A percentile compares a stretch with the other conserved stretches of the same genome.
Conservation (phyloP, 2,797 vertebrate species). For the Mus caroli region DNA sequence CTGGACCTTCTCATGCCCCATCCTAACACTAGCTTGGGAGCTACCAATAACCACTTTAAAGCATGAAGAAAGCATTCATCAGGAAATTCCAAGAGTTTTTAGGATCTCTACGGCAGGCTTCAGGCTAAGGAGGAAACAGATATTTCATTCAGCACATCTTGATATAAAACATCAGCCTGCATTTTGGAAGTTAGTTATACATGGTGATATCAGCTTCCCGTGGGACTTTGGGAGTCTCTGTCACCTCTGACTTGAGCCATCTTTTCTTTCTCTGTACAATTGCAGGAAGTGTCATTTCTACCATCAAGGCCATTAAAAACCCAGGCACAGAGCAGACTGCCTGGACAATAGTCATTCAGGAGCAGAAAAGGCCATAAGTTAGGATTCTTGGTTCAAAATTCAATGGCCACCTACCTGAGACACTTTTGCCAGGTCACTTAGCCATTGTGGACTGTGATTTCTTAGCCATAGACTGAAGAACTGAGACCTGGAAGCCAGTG, state of each 20-base stretch:
- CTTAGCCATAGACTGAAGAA: background rate
- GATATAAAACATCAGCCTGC: background rate
- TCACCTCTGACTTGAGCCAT: background rate
- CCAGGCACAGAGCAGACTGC: background rate
- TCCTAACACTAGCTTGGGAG: background rate
- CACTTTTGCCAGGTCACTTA: background rate
- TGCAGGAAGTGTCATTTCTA: background rate
- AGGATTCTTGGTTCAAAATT: background rate
- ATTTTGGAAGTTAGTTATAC: background rate
- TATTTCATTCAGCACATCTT: background rate
- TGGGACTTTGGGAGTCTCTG: background rate
- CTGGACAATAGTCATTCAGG: background rate
- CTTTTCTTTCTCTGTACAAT: background rate
- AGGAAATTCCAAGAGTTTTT: background rate
- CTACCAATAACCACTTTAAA: background rate
- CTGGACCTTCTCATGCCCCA: background rate
- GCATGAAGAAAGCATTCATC: background rate
- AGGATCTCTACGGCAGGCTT: background rate
- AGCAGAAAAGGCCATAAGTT: background rate
- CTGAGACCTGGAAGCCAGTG: background rate
- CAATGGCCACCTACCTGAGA: background rate
- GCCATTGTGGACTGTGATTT: background rate
- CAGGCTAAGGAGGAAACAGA: background rate
- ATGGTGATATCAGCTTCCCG: background rate
- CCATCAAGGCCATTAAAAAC: background rate